These are phyloP conservation scores for Strix uralensis DNA, from an alignment of 2,113 vertebrate species.

Conservation along the genomic window DNA sequence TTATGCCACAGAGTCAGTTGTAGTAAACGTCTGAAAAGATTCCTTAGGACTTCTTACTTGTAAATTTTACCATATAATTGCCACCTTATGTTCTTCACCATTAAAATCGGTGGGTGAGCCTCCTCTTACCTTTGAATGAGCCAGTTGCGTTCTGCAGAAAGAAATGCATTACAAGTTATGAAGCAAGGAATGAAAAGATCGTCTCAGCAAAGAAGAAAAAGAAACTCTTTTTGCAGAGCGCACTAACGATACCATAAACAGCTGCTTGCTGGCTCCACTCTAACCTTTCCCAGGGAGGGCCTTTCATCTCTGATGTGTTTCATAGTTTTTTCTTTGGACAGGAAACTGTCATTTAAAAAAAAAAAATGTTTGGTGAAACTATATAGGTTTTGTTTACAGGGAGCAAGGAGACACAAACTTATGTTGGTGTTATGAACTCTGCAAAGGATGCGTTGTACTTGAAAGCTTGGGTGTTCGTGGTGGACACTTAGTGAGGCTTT, in stretches of 20 bases:
- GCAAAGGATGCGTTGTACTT: neutral
- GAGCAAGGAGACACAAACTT: neutral
- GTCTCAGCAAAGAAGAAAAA: neutral
- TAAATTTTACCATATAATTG: neutral
- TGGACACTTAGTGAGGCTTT: neutral
- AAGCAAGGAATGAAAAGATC: neutral
- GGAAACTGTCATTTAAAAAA: neutral
- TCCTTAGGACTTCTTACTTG: neutral
- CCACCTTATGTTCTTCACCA: neutral
- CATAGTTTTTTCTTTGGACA: neutral
- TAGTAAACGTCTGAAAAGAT: neutral
- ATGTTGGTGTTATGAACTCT: rapidly evolving
- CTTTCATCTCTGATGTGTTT: neutral
- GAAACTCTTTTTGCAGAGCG: neutral
- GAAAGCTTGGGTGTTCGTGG: neutral
- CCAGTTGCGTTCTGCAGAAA: neutral
- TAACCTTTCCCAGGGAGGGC: neutral
- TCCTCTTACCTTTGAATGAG: neutral
- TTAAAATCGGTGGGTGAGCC: neutral
- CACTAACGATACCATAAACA: neutral
- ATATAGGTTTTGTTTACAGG: neutral
- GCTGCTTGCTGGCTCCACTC: neutral
- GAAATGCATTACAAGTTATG: rapidly evolving
- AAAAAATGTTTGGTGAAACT: neutral
- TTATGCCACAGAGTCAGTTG: neutral